Evolutionary conservation across 2,113 vertebrate genomes (phyloP).

Genomic region (Procavia capensis): DNA sequence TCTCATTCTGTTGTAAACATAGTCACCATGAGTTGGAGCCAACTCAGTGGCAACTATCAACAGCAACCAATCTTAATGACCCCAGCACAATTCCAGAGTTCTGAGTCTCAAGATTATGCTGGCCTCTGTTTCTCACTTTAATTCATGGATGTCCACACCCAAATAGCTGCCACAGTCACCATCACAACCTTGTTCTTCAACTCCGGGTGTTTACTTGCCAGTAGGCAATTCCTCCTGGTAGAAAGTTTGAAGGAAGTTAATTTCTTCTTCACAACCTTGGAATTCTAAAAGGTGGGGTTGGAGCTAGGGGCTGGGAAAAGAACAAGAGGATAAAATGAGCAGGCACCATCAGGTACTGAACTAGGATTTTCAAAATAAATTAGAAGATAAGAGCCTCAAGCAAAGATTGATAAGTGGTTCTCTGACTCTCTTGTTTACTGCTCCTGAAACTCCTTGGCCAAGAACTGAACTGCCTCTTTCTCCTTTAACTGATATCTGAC

Average conservation of each 20-base stretch:
- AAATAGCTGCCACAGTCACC: neutral
- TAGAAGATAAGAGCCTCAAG: neutral
- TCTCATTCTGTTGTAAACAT: neutral
- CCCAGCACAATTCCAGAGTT: neutral
- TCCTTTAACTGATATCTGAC: neutral
- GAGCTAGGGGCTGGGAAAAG: neutral
- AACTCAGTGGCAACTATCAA: neutral
- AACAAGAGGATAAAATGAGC: neutral
- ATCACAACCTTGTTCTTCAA: neutral
- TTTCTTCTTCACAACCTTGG: neutral
- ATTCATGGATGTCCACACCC: neutral
- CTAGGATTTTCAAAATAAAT: neutral
- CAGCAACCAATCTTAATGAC: neutral
- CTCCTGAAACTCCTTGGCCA: neutral
- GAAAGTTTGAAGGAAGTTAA: neutral
- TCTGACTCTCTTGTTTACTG: neutral
- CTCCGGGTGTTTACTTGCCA: neutral
- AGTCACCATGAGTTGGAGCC: neutral
- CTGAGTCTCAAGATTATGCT: neutral
- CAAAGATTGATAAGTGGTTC: neutral
- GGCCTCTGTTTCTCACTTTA: neutral
- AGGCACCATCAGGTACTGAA: neutral
- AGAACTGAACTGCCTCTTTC: neutral
- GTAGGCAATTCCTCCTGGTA: neutral
- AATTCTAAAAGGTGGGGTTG: neutral